phyloP scores from a whole-genome alignment of 1,140 invertebrate genomes.

The Fopius arisanus region DNA sequence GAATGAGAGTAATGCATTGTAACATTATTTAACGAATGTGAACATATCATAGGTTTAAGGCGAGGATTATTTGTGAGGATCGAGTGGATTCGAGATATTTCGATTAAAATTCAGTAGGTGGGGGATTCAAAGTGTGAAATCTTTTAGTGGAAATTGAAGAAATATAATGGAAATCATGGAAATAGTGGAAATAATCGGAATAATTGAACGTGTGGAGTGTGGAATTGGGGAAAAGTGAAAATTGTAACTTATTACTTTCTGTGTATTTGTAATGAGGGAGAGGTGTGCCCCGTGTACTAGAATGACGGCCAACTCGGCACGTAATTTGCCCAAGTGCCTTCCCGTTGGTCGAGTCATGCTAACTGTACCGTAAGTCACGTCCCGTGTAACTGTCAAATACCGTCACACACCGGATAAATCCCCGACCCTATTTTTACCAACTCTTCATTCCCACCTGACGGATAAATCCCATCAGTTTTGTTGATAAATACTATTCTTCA shows the following conservation, averaged over 20 bases:
- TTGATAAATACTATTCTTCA: background rate
- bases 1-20: conserved; percentile 12
- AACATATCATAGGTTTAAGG: conserved; percentile 28
- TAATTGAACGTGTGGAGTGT: conserved; percentile 1
- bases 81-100: background rate
- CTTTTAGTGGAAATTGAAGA: background rate
- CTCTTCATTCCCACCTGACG: background rate
- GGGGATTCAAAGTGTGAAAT: too few relatives aligned
- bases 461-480: background rate
- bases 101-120: background rate
- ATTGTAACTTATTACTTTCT: conserved; percentile 20
- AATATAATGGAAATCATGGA: background rate
- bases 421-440: conserved; percentile 29
- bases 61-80: conserved; percentile 12
- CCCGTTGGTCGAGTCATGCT: conserved; percentile 62
- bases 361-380: conserved; percentile 50
- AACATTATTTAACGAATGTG: conserved; percentile 18
- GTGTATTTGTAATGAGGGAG: conserved; percentile 33
- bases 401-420: conserved; percentile 26
- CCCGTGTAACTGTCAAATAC: conserved; percentile 36
- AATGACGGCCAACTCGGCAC: conserved; percentile 61
- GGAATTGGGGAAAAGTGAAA: conserved; percentile 23
- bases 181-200: background rate
- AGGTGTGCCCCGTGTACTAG: conserved; percentile 50
- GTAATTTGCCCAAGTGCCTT: conserved; percentile 65